Evolutionary conservation across 2,888 invertebrate species (phyloP).

Genomic region (Lasioglossum oenotherae): DNA sequence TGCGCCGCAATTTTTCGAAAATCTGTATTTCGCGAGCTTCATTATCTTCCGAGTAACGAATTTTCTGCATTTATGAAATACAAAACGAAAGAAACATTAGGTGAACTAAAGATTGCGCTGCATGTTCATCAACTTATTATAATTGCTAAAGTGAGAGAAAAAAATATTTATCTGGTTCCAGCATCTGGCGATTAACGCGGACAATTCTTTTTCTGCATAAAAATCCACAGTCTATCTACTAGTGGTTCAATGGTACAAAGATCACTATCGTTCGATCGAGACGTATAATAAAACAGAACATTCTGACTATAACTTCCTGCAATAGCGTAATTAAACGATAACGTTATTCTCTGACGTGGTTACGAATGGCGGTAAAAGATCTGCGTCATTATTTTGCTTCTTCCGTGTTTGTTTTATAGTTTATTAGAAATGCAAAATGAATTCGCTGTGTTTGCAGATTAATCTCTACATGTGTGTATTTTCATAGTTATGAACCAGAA

Average conservation of each 20-base stretch:
- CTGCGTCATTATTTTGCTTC: not conserved
- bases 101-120: not conserved
- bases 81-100: not conserved
- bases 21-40: not conserved
- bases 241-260: not conserved
- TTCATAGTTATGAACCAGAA: not conserved
- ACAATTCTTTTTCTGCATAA: not conserved
- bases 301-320: not conserved
- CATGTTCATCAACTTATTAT: not conserved
- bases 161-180: not conserved
- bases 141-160: not conserved
- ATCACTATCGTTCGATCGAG: not conserved
- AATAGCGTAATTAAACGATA: not conserved
- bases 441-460: not conserved
- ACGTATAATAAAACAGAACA: not conserved
- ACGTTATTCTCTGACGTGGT: not conserved
- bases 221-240: not conserved
- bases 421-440: not conserved
- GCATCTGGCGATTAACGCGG: not conserved
- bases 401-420: not conserved
- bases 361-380: not conserved
- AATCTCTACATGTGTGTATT: not conserved
- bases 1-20: not conserved
- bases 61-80: not conserved
- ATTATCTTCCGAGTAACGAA: not conserved